These are phyloP conservation scores for Clitarchus hookeri DNA, from an alignment of 2,888 invertebrate genomes.

Conservation along the genomic window DNA sequence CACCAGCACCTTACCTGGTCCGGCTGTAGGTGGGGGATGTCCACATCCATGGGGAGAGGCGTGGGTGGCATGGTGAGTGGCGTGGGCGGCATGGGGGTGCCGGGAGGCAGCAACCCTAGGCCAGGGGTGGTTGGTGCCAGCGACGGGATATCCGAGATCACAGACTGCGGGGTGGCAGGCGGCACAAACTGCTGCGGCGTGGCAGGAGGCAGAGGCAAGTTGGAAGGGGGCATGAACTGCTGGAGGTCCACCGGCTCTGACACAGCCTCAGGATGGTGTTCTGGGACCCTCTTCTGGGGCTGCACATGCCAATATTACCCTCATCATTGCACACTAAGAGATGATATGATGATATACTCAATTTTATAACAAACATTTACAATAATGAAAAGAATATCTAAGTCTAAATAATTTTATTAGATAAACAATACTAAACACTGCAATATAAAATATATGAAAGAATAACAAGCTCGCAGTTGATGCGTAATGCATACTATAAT, in stretches of 20 bases:
- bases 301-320: neutral
- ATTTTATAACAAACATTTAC: too few relatives aligned
- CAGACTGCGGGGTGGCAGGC: too few relatives aligned
- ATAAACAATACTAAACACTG: too few relatives aligned
- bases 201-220: constrained; percentile 52
- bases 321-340: too few relatives aligned
- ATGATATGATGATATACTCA: too few relatives aligned
- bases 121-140: constrained; percentile 26
- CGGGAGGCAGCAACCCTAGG: constrained; percentile 25
- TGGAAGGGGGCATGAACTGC: constrained; percentile 50
- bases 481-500: too few relatives aligned
- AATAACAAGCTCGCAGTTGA: too few relatives aligned
- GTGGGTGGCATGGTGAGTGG: constrained; percentile 51
- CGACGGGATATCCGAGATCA: constrained; percentile 30
- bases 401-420: too few relatives aligned
- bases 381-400: too few relatives aligned
- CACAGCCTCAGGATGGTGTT: constrained; percentile 15
- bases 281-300: neutral
- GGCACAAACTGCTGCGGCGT: too few relatives aligned
- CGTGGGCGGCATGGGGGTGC: constrained; percentile 48
- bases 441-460: too few relatives aligned
- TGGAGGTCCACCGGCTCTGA: constrained; percentile 34
- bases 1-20: constrained; percentile 57
- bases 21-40: constrained; percentile 67
- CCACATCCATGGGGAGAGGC: constrained; percentile 55